Percentiles rank a stretch among this genome's conserved stretches.
Conservation (phyloP, 2,113 vertebrate genomes). For the Apodemus sylvaticus region DNA sequence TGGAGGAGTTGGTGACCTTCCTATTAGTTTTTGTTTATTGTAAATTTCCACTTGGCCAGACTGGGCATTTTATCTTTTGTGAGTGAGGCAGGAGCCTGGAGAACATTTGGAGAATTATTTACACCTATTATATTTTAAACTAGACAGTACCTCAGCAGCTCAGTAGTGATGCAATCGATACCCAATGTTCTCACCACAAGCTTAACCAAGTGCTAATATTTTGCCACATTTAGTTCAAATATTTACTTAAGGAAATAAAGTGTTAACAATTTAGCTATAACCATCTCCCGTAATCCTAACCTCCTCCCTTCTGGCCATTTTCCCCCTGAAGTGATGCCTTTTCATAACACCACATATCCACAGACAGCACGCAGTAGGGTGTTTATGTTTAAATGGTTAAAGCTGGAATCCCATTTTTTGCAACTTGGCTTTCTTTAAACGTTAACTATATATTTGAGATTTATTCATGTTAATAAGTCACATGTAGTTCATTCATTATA, state of each 20-base stretch:
- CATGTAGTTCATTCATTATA: neutral
- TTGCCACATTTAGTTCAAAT: constrained; percentile 33
- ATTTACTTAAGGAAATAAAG: constrained; percentile 30
- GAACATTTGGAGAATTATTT: constrained; percentile 1
- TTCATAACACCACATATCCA: neutral
- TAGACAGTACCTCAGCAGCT: constrained; percentile 6
- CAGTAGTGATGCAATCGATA: neutral
- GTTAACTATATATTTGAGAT: neutral
- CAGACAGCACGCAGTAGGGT: neutral
- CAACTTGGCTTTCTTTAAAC: neutral
- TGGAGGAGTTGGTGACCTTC: neutral
- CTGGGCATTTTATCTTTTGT: constrained; percentile 33
- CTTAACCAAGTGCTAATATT: neutral
- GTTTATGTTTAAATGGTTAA: neutral
- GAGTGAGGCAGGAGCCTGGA: neutral
- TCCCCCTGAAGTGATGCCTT: neutral
- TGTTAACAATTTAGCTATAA: neutral
- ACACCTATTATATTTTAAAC: neutral
- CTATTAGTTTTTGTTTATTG: neutral
- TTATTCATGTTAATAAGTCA: neutral
- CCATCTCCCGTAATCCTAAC: neutral
- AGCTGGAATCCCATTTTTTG: neutral
- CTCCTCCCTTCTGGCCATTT: neutral
- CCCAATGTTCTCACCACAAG: neutral
- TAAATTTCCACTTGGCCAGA: constrained; percentile 53